Evolutionary conservation across 2,113 vertebrate genomes (phyloP), one percentile per base, ranked within the genome.

Genomic region (Alces alces): DNA sequence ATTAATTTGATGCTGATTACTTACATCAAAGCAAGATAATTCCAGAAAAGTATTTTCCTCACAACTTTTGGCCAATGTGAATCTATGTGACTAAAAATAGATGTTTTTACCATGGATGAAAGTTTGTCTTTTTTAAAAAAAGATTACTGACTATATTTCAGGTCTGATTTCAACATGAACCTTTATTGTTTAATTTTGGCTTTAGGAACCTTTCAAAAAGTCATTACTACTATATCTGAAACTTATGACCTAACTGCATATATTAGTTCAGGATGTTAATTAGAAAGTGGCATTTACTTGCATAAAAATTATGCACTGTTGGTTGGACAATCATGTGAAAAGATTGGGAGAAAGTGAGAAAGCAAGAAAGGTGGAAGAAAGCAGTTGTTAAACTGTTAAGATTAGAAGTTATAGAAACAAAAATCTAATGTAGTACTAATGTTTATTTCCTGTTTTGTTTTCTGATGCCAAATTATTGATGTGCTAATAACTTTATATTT

Each of bases 21-120:
- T 93, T 96, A 96, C 87, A 57, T 95, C 57, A 96, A 39, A 85
- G n/a, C 92, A 95, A 87, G 39, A 57, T 92, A 36, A 88, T 95
- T 73, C 36, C 64, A 61, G 54, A 45, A 78, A 86, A 64, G 3
- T 89, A 57, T 95, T 95, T 95, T 93, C 36, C 17, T 50, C 47
- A 43, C 52, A 92, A 61, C 10, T 88, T 89, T 97, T 96, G 39
- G 1, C 33, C 43, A 84, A 0, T 92, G 14, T 93, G 93, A 92
- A 78, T 92, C 54, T 96, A 9, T 87, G 27, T 94, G n/a, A 83
- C 96, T 95, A 87, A 83, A 95, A 89, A 82, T 83, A 33, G 33
- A 15, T 83, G 80, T 55, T 47, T 57, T 73, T 89, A 58, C 45
- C 60, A 43, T 21, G 33, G 13, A 52, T 76, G 28, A 93, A 91